Conservation (phyloP, 2,113 vertebrate species). For the Indri indri region DNA sequence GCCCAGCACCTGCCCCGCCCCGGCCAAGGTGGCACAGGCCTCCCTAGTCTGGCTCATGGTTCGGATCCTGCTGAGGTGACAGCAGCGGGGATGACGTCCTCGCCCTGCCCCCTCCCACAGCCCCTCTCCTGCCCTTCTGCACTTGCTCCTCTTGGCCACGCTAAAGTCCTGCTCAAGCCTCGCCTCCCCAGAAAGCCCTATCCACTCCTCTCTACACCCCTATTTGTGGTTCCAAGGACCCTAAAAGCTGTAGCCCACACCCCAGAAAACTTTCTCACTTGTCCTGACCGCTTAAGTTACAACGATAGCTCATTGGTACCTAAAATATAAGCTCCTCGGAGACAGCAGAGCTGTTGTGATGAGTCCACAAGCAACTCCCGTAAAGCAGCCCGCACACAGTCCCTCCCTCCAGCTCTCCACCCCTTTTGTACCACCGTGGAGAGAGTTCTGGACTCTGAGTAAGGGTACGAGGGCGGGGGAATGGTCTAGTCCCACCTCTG, state of each 20-base stretch:
- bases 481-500: background rate
- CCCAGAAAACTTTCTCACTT: background rate
- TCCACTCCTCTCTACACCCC: background rate
- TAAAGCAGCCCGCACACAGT: rapidly evolving
- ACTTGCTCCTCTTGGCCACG: background rate
- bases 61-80: background rate
- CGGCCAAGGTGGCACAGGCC: background rate
- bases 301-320: background rate
- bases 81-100: background rate
- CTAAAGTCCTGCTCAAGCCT: background rate
- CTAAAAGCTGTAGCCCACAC: background rate
- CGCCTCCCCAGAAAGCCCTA: background rate
- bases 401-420: background rate
- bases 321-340: background rate
- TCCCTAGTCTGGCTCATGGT: background rate
- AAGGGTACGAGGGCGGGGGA: rapidly evolving
- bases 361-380: background rate
- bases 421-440: rapidly evolving
- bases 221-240: background rate
- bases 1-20: background rate
- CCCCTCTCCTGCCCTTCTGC: background rate
- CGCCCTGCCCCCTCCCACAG: background rate
- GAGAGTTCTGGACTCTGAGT: background rate
- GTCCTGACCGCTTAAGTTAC: background rate
- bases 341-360: rapidly evolving